These are phyloP conservation scores for Epistrophe grossulariae DNA, from an alignment of 2,888 invertebrate genomes.

Conservation along the genomic window DNA sequence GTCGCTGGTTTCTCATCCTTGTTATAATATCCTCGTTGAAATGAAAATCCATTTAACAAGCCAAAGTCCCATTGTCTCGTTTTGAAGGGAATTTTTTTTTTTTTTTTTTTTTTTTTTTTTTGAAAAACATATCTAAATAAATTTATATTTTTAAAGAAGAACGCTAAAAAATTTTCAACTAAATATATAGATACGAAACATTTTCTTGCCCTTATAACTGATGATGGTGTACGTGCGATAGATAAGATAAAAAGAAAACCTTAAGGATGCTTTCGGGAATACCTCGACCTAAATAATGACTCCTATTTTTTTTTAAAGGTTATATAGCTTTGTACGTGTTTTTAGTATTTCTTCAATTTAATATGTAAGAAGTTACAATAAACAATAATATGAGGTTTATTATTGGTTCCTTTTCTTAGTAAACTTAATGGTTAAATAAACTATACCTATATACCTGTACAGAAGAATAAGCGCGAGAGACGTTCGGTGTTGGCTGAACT, in stretches of 20 bases:
- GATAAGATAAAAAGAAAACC: not conserved
- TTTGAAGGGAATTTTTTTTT: slow-evolving; percentile 31
- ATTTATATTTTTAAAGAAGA: not conserved
- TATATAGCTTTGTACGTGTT: too few relatives aligned
- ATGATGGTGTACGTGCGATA: not conserved
- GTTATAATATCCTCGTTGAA: slow-evolving; percentile 20
- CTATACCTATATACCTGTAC: too few relatives aligned
- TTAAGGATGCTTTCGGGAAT: not conserved
- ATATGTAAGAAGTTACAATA: not conserved
- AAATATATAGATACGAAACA: not conserved
- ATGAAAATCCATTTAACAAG: slow-evolving; percentile 56
- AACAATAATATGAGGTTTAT: not conserved
- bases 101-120: not conserved
- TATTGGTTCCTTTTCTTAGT: too few relatives aligned
- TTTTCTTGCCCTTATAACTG: not conserved
- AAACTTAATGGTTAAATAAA: too few relatives aligned
- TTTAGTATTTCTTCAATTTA: not conserved
- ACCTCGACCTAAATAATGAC: not conserved
- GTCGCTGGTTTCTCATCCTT: slow-evolving; percentile 13
- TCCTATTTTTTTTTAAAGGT: not conserved
- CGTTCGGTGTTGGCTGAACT: too few relatives aligned
- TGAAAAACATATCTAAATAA: not conserved
- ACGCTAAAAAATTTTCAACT: not conserved
- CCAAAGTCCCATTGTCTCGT: slow-evolving; percentile 37
- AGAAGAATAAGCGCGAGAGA: too few relatives aligned